phyloP scores from a whole-genome alignment of 2,888 invertebrate species.

The Dryobotodes eremita region DNA sequence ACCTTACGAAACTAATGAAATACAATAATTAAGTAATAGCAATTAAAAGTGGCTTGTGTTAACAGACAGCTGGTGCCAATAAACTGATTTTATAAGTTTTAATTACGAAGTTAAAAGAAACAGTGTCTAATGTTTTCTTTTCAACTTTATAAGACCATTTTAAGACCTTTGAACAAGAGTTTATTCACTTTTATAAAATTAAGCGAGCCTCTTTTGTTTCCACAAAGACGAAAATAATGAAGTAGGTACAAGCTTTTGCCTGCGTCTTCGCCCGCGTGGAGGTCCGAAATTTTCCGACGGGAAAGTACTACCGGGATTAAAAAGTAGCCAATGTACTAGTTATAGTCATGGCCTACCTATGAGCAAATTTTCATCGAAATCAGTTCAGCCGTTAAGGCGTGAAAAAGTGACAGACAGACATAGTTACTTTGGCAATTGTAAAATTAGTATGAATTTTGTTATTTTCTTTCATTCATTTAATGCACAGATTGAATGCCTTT shows the following conservation, averaged over 20 bases:
- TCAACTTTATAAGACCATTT: not conserved
- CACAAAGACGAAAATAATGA: not conserved
- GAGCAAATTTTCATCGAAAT: no score
- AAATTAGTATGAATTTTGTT: not conserved
- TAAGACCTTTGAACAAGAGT: not conserved
- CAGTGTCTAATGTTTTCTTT: not conserved
- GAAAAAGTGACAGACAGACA: not conserved
- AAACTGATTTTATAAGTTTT: conserved; percentile 27
- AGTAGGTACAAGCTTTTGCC: not conserved
- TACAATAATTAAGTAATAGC: conserved; percentile 14
- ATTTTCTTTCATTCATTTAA: not conserved
- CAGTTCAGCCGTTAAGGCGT: not conserved
- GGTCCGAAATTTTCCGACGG: not conserved
- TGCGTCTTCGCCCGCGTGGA: not conserved
- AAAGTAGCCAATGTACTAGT: not conserved
- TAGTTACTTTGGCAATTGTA: not conserved
- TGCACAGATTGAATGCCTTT: not conserved
- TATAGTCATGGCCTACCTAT: no score
- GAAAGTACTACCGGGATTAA: not conserved
- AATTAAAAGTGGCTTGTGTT: conserved; percentile 24
- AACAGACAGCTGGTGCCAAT: conserved; percentile 30
- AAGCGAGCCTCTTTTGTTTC: not conserved
- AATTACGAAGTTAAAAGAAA: not conserved
- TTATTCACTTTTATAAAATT: not conserved
- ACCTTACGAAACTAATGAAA: conserved; percentile 46